These are phyloP conservation scores for Caenorhabditis remanei DNA, from an alignment of 1,140 invertebrate genomes.

Conservation along the genomic window DNA sequence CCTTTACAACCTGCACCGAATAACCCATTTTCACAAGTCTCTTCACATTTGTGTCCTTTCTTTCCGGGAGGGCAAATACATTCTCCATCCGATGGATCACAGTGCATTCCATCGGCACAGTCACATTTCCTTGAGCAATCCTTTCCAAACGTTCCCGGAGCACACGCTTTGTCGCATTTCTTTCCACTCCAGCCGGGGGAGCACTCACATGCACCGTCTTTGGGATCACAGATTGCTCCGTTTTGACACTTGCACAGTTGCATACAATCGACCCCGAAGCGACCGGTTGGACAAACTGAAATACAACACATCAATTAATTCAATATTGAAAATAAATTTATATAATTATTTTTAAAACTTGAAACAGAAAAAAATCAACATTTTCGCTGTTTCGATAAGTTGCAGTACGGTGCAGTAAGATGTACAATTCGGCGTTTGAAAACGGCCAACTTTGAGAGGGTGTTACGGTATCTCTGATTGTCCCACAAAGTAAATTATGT, in stretches of 20 bases:
- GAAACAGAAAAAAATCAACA: no score
- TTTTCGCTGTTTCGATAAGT: no score
- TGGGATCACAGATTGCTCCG: slow-evolving; percentile 84
- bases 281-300: slow-evolving; percentile 78
- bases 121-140: slow-evolving; percentile 78
- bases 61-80: slow-evolving; percentile 91
- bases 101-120: slow-evolving; percentile 80
- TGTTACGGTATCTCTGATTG: no score
- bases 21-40: slow-evolving; percentile 78
- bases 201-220: slow-evolving; percentile 89
- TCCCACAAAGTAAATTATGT: no score
- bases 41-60: slow-evolving; percentile 86
- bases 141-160: slow-evolving; percentile 53
- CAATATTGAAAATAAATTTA: neutral
- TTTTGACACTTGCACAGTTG: slow-evolving; percentile 75
- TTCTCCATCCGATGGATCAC: slow-evolving; percentile 87
- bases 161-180: slow-evolving; percentile 80
- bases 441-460: no score
- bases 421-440: no score
- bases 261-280: slow-evolving; percentile 78
- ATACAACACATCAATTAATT: no score
- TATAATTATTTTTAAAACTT: no score
- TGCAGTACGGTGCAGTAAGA: no score
- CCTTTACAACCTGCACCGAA: slow-evolving; percentile 87
- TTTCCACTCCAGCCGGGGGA: slow-evolving; percentile 89